Evolutionary conservation across 2,113 vertebrate genomes (phyloP).

Genomic region (Thryonomys swinderianus): DNA sequence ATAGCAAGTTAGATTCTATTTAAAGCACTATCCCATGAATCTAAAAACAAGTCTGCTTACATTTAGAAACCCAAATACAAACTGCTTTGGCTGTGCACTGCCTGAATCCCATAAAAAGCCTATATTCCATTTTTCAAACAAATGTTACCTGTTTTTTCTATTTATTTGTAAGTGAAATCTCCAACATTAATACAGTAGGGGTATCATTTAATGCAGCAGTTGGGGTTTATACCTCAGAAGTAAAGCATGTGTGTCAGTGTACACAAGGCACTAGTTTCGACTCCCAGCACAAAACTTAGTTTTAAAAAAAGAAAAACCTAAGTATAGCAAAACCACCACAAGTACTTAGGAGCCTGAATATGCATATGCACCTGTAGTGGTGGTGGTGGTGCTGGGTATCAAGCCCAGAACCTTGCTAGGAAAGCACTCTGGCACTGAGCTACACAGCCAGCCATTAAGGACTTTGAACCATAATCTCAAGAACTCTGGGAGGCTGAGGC

Average conservation of each 20-base stretch:
- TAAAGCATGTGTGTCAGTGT: neutral
- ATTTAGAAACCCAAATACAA: slow-evolving; percentile 68
- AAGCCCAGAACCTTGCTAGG: neutral
- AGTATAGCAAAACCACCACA: slow-evolving; percentile 48
- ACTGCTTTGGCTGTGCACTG: slow-evolving; percentile 29
- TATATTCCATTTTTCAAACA: slow-evolving; percentile 40
- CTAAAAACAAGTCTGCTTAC: slow-evolving; percentile 73
- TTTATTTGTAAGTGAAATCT: slow-evolving; percentile 39
- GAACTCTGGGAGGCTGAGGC: neutral
- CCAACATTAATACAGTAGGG: neutral
- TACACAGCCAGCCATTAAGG: neutral
- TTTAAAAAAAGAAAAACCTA: neutral
- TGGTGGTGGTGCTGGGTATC: neutral
- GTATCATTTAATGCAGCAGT: neutral
- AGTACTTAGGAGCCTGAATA: neutral
- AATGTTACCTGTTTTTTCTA: slow-evolving; percentile 30
- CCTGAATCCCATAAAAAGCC: slow-evolving; percentile 23
- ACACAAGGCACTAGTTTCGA: neutral
- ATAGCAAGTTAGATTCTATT: slow-evolving; percentile 73
- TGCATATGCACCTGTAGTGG: neutral
- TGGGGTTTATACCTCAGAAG: neutral
- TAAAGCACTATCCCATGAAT: slow-evolving; percentile 66
- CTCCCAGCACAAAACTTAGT: neutral
- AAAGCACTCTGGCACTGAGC: neutral
- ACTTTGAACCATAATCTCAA: neutral